Evolutionary conservation across 2,797 vertebrate genomes (phyloP), one percentile per base, ranked within the genome.

Genomic region (Gymnodraco acuticeps): DNA sequence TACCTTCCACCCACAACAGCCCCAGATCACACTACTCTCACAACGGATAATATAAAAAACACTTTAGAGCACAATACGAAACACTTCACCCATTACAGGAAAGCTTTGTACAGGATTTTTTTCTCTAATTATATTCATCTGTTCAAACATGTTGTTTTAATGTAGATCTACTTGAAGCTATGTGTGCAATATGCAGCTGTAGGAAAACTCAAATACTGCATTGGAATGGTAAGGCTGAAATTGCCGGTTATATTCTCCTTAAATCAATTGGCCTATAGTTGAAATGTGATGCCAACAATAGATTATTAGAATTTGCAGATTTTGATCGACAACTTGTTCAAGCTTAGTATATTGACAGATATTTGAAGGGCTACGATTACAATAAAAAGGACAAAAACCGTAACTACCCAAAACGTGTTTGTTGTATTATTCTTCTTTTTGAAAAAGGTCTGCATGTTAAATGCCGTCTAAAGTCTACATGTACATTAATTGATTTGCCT

Each of bases 1-100:
- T 53, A 53, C 19, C 41, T 19, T 33, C 46, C 11, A n/a, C 53
- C 51, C 14, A 64, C 71, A 43, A 19, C 58, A 10, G 33, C 27
- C 53, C 59, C 41, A 55, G n/a, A 50, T 63, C 51, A 59, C 20
- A 42, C 42, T 43, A 50, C 51, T 59, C 55, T 67, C 64, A 50
- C 60, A n/a, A 50, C 2, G 3, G 41, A 16, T 53, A 38, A 31
- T 65, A 47, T 19, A 63, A 10, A 27, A 54, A 64, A 41, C 63
- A 71, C 38, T 38, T 14, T 3, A 43, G n/a, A 58, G 42, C 14
- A 27, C 53, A 33, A 53, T 31, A 19, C 20, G 20, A 19, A n/a
- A 54, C 54, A 42, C 42, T 51, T 1, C 6, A 76, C 41, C 16
- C 43, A 59, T 31, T 23, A 47, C 41, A 51, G 16, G 3, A 62